Base-by-base conservation (phyloP, 1,140 invertebrate genomes). In the Pinna nobilis region DNA sequence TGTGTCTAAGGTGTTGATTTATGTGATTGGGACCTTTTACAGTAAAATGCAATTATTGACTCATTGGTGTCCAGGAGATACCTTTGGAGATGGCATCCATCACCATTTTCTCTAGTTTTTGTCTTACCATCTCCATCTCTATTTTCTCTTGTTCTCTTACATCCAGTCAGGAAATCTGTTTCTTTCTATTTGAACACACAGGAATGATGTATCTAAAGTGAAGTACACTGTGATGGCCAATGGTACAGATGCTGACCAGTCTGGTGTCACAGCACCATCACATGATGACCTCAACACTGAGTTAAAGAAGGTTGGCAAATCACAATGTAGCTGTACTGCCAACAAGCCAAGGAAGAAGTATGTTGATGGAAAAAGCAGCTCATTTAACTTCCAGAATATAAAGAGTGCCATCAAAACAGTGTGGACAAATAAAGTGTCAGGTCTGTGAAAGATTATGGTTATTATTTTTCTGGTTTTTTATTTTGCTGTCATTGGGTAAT, bases 281-380 rank as follows among this genome's bases (percentile, higher is more conserved):
- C 64, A 57, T 30, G 28, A 32, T 30, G 32, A 30, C 18, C 32
- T 74, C 2, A 32, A 74, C 11, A 18, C 49, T 13, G 25, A 35
- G 3, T 37, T 74, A 5, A 53, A 30, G 41, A 33, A 32, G n/a
- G 55, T 41, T 20, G 20, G 59, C 4, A 33, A 50, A 15, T 23
- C 65, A 2, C 72, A 64, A 60, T 74, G 72, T 69, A 51, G 59
- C 6, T 64, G 66, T 37, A n/a, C 18, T 18, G 25, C 72, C 18
- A 68, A 37, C 0, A 74, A 68, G 23, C 28, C 30, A 2, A 63
- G 51, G 18, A 74, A 69, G 41, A 49, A 64, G 20, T 69, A 69
- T 53, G 49, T 74, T 6, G 25, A 55, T 13, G 59, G 59, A 7
- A 47, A 57, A 11, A 20, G 18, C 37, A 57, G 23, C 18, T 47